These are phyloP conservation scores for Engystomops pustulosus DNA, from an alignment of 2,113 vertebrate species.

Conservation along the genomic window DNA sequence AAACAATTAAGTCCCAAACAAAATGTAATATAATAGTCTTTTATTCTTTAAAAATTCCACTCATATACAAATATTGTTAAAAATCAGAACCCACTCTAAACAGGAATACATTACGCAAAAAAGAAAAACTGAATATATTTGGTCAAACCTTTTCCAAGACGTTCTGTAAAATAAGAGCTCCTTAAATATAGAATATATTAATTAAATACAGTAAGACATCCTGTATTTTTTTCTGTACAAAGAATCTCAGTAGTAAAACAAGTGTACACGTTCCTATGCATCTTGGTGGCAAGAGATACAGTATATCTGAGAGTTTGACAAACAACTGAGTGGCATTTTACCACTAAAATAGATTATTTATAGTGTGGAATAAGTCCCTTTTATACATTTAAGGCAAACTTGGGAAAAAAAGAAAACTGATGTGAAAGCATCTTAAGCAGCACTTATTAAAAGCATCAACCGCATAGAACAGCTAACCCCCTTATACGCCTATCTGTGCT, in stretches of 20 bases:
- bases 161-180: slow-evolving; percentile 76
- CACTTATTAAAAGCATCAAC: background rate
- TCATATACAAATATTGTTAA: slow-evolving; percentile 51
- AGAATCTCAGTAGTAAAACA: slow-evolving; percentile 89
- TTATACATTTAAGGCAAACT: slow-evolving; percentile 8
- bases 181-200: slow-evolving; percentile 88
- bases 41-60: slow-evolving; percentile 52
- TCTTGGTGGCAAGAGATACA: slow-evolving; percentile 64
- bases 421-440: background rate
- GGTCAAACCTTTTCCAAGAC: slow-evolving; percentile 66
- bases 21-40: slow-evolving; percentile 33
- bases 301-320: background rate
- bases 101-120: slow-evolving; percentile 55
- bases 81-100: slow-evolving; percentile 48
- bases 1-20: slow-evolving; percentile 17
- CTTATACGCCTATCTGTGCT: background rate
- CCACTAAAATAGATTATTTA: background rate
- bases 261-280: slow-evolving; percentile 79
- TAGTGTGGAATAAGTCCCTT: slow-evolving; percentile 23
- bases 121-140: slow-evolving; percentile 74
- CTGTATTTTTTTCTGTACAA: slow-evolving; percentile 84
- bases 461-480: background rate
- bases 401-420: background rate
- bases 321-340: slow-evolving; percentile 10
- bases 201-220: slow-evolving; percentile 88